phyloP scores from a whole-genome alignment of 2,797 vertebrate species.

The Peromyscus attwateri region DNA sequence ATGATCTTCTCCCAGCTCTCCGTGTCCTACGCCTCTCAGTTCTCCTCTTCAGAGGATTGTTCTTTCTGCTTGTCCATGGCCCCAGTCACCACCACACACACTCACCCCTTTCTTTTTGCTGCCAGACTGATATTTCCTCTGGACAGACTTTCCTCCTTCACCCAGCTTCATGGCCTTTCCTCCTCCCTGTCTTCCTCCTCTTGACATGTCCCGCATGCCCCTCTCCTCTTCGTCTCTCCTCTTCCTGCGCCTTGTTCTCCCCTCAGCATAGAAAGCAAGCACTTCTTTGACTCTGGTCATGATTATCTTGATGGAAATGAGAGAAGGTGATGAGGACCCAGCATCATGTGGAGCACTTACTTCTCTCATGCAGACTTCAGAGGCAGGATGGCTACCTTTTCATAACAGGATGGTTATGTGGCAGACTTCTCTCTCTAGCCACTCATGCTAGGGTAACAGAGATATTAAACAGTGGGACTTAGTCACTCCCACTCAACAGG shows the following conservation, averaged over 20 bases:
- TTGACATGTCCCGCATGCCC: too few species aligned
- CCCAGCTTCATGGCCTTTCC: background rate
- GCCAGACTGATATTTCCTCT: background rate
- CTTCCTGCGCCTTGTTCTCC: background rate
- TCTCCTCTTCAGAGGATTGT: background rate
- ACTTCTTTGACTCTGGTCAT: background rate
- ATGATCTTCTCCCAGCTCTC: background rate
- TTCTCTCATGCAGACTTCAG: fast-evolving
- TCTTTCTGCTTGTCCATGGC: background rate
- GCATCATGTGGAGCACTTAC: too few species aligned
- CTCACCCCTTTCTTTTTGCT: background rate
- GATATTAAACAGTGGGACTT: background rate
- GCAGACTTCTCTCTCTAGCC: background rate
- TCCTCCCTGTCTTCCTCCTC: background rate
- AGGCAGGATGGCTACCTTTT: background rate
- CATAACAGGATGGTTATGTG: background rate
- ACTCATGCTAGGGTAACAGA: background rate
- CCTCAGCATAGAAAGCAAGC: background rate
- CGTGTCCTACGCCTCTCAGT: background rate
- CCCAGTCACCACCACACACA: background rate
- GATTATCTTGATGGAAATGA: background rate
- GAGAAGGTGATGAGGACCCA: background rate
- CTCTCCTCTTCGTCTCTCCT: background rate
- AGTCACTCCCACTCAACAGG: background rate
- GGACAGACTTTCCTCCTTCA: background rate